Percentiles rank a stretch among this genome's conserved stretches.
These are phyloP conservation scores for Argyresthia goedartella DNA, from an alignment of 2,888 invertebrate species.

Conservation along the genomic window DNA sequence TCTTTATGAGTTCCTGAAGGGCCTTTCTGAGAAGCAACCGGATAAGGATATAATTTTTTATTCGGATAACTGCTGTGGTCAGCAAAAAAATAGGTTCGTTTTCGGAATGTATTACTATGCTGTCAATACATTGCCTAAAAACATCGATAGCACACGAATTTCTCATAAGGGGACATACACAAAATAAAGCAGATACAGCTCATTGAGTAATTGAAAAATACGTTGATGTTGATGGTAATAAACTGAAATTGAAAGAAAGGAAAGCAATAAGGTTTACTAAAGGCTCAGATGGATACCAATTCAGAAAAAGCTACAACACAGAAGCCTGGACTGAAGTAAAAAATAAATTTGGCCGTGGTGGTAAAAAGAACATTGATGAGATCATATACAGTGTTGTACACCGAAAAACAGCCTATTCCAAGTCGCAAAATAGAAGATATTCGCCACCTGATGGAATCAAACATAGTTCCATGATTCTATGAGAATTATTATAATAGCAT, in stretches of 20 bases:
- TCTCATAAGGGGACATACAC: too few relatives aligned
- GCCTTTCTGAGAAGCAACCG: too few relatives aligned
- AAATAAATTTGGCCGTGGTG: neutral
- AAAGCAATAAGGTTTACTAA: neutral
- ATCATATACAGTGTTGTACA: neutral
- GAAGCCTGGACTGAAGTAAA: neutral
- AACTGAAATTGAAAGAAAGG: neutral
- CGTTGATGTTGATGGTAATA: neutral
- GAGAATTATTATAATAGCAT: too few relatives aligned
- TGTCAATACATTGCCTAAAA: slow-evolving; percentile 4
- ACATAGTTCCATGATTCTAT: neutral
- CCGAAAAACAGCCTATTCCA: too few relatives aligned
- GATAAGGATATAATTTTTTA: too few relatives aligned
- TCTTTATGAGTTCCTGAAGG: too few relatives aligned
- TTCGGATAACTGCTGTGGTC: slow-evolving; percentile 10
- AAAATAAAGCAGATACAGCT: slow-evolving; percentile 7
- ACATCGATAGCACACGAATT: slow-evolving; percentile 9
- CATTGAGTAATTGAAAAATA: slow-evolving; percentile 9
- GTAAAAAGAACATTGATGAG: neutral
- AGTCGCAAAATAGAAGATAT: too few relatives aligned
- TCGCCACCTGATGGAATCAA: too few relatives aligned
- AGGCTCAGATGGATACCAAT: neutral
- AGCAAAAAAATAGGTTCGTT: slow-evolving; percentile 18
- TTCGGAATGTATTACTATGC: slow-evolving; percentile 11
- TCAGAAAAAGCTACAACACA: neutral